These are phyloP conservation scores for Grantiella picta DNA, from an alignment of 2,113 vertebrate species.

Conservation along the genomic window DNA sequence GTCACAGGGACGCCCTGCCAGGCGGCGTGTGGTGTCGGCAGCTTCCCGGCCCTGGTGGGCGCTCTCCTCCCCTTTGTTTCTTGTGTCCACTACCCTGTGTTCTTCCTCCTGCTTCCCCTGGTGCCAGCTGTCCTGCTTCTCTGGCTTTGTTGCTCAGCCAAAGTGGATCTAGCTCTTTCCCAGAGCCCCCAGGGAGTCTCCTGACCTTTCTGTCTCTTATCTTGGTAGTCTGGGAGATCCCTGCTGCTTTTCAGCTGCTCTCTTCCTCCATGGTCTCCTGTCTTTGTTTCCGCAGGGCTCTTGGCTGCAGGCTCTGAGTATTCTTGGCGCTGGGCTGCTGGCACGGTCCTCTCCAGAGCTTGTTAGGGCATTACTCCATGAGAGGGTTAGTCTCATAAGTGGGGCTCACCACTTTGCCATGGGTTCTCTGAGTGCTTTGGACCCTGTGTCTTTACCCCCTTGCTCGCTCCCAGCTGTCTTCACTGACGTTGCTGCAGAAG, in stretches of 20 bases:
- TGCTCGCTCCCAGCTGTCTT: background rate
- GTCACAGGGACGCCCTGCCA: background rate
- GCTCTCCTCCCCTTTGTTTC: conserved; percentile 20
- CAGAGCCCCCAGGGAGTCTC: background rate
- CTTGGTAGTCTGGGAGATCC: background rate
- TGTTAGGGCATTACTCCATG: background rate
- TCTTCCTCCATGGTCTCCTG: accelerated
- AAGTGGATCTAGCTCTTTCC: background rate
- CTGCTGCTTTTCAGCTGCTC: background rate
- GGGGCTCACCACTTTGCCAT: background rate
- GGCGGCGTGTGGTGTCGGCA: background rate
- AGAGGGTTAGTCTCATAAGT: background rate
- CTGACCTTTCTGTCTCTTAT: conserved; percentile 29
- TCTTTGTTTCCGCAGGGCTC: background rate
- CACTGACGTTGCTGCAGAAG: background rate
- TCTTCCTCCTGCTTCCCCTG: background rate
- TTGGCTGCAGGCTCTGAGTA: background rate
- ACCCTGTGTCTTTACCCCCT: background rate
- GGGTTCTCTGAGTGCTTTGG: background rate
- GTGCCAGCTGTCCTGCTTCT: background rate
- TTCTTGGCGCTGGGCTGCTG: background rate
- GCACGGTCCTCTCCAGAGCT: background rate
- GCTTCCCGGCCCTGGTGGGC: background rate
- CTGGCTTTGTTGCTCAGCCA: background rate
- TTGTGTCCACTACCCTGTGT: background rate